A percentile compares a stretch with the other conserved stretches of the same genome.
Evolutionary conservation across 2,888 invertebrate species (phyloP).

Genomic region (Geophilus truncorum): DNA sequence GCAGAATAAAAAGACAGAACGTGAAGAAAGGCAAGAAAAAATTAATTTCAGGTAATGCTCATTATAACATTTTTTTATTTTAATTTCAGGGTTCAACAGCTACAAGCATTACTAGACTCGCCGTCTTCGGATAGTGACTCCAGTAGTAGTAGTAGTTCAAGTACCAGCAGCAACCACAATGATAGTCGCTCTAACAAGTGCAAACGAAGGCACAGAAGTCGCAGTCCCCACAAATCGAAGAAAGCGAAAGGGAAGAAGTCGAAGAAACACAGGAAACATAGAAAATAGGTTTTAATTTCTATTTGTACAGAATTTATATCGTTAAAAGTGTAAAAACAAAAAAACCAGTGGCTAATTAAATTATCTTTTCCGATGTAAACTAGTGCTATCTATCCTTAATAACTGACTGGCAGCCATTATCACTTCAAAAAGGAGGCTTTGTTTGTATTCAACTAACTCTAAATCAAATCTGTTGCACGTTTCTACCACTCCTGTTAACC

Average conservation of each 20-base stretch:
- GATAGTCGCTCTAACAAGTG: background rate
- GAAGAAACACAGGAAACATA: background rate
- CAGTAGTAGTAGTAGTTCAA: background rate
- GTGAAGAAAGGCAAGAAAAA: constrained; percentile 34
- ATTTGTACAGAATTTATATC: background rate
- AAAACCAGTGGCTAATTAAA: too few relatives aligned
- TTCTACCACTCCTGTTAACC: background rate
- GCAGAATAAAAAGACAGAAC: constrained; percentile 35
- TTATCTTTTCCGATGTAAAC: too few relatives aligned
- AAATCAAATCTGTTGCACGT: background rate
- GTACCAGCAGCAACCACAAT: constrained; percentile 1
- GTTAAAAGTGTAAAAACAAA: too few relatives aligned
- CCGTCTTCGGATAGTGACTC: constrained; percentile 31
- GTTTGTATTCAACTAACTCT: background rate
- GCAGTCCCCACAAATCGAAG: background rate
- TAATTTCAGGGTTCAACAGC: constrained; percentile 33
- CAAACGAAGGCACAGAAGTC: background rate
- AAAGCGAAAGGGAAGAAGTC: background rate
- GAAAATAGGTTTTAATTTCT: background rate
- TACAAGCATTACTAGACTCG: constrained; percentile 34
- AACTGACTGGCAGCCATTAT: background rate
- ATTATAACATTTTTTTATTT: background rate
- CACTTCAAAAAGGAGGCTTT: background rate
- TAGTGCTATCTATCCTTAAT: background rate
- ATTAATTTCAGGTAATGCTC: background rate